Evolutionary conservation across 1,140 invertebrate genomes (phyloP).

Genomic region (Zaprionus vittiger): DNA sequence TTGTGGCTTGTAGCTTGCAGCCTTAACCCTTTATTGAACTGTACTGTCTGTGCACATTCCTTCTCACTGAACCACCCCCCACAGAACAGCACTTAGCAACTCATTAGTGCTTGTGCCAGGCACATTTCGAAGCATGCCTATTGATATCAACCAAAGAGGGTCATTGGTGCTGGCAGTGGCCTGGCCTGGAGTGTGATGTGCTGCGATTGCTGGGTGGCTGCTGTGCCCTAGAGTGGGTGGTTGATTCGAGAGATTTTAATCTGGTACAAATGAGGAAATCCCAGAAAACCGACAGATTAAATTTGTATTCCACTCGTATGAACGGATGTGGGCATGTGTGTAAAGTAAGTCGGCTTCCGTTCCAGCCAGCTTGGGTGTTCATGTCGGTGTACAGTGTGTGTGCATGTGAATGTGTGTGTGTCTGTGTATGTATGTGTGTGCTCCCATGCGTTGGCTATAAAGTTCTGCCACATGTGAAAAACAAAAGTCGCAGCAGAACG

Average conservation of each 20-base stretch:
- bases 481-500: constrained; percentile 46
- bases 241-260: constrained; percentile 64
- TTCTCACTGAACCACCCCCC: not conserved
- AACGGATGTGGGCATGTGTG: constrained; percentile 72
- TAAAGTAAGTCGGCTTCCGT: constrained; percentile 57
- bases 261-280: constrained; percentile 77
- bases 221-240: too few species aligned
- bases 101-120: constrained; percentile 60
- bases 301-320: constrained; percentile 74
- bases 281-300: constrained; percentile 78
- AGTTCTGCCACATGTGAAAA: constrained; percentile 50
- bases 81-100: constrained; percentile 58
- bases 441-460: constrained; percentile 45
- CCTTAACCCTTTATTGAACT: constrained; percentile 8
- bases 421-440: constrained; percentile 8
- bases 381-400: constrained; percentile 17
- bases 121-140: constrained; percentile 36
- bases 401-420: constrained; percentile 3
- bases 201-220: not conserved
- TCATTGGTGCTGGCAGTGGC: not conserved
- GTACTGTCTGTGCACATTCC: not conserved
- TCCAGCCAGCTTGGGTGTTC: constrained; percentile 19
- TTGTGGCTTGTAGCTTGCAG: not conserved
- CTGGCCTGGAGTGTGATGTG: constrained; percentile 1
- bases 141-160: constrained; percentile 51